A percentile compares a stretch with the other conserved stretches of the same genome.
phyloP scores from a whole-genome alignment of 2,113 vertebrate genomes.

The Heterocephalus glaber region DNA sequence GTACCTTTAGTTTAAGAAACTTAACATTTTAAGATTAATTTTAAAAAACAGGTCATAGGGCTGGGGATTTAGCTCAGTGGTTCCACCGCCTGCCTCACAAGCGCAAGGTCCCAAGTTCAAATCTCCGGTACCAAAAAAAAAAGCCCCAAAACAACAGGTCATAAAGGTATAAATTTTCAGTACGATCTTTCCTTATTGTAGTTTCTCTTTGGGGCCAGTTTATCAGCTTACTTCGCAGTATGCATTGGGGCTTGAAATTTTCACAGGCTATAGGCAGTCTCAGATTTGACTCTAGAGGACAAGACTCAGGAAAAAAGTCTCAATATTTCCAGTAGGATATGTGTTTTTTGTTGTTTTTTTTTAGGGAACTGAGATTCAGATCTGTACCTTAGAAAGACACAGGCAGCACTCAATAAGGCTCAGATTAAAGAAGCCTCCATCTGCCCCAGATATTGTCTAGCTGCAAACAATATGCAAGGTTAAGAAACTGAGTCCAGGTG shows the following conservation, averaged over 20 bases:
- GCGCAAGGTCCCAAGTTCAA: too few relatives aligned
- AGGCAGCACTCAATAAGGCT: conserved; percentile 60
- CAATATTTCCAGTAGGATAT: background rate
- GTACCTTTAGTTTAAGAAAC: conserved; percentile 55
- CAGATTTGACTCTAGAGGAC: conserved; percentile 52
- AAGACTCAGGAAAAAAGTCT: background rate
- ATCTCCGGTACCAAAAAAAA: too few relatives aligned
- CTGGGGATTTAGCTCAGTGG: too few relatives aligned
- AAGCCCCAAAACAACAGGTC: too few relatives aligned
- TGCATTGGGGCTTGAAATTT: conserved; percentile 45
- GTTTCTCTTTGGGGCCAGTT: background rate
- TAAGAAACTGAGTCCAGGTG: conserved; percentile 83
- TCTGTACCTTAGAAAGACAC: conserved; percentile 39
- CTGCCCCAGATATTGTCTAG: conserved; percentile 77
- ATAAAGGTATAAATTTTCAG: background rate
- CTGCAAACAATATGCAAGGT: conserved; percentile 74
- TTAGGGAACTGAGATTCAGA: conserved; percentile 50
- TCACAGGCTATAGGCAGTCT: conserved; percentile 57
- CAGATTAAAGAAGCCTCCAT: conserved; percentile 63
- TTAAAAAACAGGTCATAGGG: too few relatives aligned
- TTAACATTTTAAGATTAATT: conserved; percentile 21
- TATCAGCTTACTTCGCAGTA: background rate
- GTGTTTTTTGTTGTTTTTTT: background rate
- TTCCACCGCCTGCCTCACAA: too few relatives aligned
- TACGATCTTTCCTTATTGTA: conserved; percentile 18